Evolutionary conservation across 2,113 vertebrate genomes (phyloP), one percentile per base, ranked within the genome.

Genomic region (Rana temporaria): DNA sequence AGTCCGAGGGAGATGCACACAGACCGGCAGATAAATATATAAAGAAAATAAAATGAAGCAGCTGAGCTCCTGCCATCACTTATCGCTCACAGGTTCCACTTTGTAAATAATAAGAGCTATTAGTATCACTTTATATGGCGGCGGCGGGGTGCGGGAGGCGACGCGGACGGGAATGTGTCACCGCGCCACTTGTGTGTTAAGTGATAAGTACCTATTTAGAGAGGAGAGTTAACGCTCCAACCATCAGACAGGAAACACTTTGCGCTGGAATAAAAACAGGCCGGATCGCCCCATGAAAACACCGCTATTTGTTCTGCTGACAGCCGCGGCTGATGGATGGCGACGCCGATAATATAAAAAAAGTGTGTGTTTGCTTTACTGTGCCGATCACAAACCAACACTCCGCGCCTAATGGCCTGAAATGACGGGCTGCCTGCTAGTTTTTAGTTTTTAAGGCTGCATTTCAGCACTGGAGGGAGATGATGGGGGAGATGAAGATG

Each of bases 151-250:
- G 42, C 83, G 87, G n/a, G 86, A 87, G 88, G 88, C 88, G 88
- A 89, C 88, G 89, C 85, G 85, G 82, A 87, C 62, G 87, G 88
- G 89, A 87, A 88, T 87, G 89, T 91, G 90, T 91, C 91, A 92
- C 89, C 86, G 86, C 83, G 86, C 89, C 89, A 89, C 89, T 88
- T 90, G 87, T 87, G 86, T 90, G 90, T 88, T 91, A 91, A 91
- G 88, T 90, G 91, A 92, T 91, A 92, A 91, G 90, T 89, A 90
- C 89, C 90, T 90, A 91, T 92, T 92, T 90, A 89, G 88, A 75
- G 0, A 19, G 91, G 88, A 87, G 89, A 91, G 89, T 88, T 91
- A 90, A 90, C 87, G 89, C 89, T 84, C 84, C 89, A 89, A 85
- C 82, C 89, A 88, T 89, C 90, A 87, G 74, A 84, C 87, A 87